These are phyloP conservation scores for Lydus trimaculatus DNA, from an alignment of 2,888 invertebrate genomes.

Conservation along the genomic window DNA sequence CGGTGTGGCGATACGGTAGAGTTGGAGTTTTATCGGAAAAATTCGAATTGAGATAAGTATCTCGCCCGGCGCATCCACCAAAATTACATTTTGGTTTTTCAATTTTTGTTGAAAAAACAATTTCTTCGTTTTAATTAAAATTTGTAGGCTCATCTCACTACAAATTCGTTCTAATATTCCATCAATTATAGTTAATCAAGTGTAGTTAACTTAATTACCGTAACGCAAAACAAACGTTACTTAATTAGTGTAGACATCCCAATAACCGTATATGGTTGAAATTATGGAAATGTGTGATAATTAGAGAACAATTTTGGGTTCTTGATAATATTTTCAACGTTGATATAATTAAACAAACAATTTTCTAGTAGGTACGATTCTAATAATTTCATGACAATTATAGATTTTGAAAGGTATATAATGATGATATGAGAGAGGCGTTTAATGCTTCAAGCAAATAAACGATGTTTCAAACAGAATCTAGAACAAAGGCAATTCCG, in stretches of 20 bases:
- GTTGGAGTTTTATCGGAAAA: not conserved
- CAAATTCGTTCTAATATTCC: not conserved
- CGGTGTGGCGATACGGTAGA: too few relatives aligned
- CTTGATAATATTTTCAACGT: not conserved
- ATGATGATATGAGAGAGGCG: not conserved
- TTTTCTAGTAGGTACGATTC: not conserved
- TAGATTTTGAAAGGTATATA: not conserved
- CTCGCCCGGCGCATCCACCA: not conserved
- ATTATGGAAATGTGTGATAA: not conserved
- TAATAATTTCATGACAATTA: not conserved
- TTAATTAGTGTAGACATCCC: not conserved
- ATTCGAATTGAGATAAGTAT: not conserved
- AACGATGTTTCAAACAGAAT: too few relatives aligned
- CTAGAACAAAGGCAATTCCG: too few relatives aligned
- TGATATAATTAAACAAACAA: too few relatives aligned
- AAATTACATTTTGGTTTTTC: not conserved
- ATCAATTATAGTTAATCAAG: slow-evolving; percentile 5
- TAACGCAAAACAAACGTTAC: not conserved
- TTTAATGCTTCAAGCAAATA: not conserved
- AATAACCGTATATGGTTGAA: not conserved
- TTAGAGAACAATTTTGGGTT: not conserved
- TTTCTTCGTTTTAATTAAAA: not conserved
- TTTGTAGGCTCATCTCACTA: not conserved
- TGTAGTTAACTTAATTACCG: not conserved
- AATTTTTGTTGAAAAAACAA: too few relatives aligned